Base-by-base conservation (phyloP, 2,888 invertebrate genomes). In the Cheilosia vulpina region DNA sequence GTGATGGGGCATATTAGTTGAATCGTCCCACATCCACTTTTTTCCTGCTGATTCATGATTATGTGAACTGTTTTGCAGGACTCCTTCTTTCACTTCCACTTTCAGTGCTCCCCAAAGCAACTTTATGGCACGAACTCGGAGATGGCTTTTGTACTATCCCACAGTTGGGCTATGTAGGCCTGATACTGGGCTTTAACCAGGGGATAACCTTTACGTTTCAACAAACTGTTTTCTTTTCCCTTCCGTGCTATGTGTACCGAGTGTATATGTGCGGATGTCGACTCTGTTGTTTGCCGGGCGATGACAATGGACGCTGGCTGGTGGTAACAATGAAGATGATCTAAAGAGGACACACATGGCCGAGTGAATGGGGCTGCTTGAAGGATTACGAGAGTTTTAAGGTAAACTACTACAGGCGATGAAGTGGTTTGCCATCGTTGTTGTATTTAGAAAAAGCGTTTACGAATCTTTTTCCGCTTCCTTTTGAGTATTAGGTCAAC, bases 1-100 rank as follows among this genome's bases (percentile, higher is more conserved):
- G 75, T 65, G 69, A 81, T 77, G 82, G 82, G 66, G 82, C 72
- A 72, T 82, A 77, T 77, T 82, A 82, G 77, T 77, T 68, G 78
- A 73, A 73, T 73, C 72, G 83, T 62, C 78, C 72, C 71, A 63
- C 68, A 73, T 78, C 47, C 50, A 57, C 57, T 72, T 58, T 43
- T 53, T 58, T 72, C 52, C 68, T 73, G 53, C 83, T 78, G 83
- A 73, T 78, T 83, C 78, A 83, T 69, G 68, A 78, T 73, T 72
- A 83, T 83, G 78, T 78, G 73, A 63, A 69, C 62, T 73, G 68
- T 62, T 78, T 57, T 72, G 72, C 53, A 66, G 31, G 43, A 27
- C 50, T 72, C 72, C 53, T 72, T 68, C n/a, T 24, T 47, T 11
- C 38, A 27, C 41, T 50, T 65, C 21, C 34, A 47, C 13, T 41